Evolutionary conservation across 2,113 vertebrate genomes (phyloP), one percentile per base, ranked within the genome.

Genomic region (Numida meleagris): DNA sequence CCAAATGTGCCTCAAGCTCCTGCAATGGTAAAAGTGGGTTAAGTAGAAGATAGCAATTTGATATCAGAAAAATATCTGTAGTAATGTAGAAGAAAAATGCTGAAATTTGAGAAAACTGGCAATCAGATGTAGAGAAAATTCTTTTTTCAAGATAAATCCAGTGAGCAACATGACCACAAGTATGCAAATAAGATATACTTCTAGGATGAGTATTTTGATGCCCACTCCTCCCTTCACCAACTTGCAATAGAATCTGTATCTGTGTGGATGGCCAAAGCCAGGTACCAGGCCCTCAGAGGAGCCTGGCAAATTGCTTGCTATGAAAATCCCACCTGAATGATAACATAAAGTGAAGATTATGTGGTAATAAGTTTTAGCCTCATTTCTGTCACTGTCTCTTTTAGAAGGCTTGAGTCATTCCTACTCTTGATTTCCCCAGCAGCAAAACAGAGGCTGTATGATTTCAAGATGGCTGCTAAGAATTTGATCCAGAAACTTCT

Each of bases 261-360:
- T 48, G 5, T 8, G 8, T 29, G 31, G 5, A 31, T 36, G 20
- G 11, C 9, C 42, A 66, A 29, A 53, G 51, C 51, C 51, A 53
- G 33, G 45, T 6, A 48, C 6, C 78, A 38, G 17, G 27, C 6
- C 0, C 0, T 18, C 65, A 24, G 25, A 53, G 25, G n/a, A 46
- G 2, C 15, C 36, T 85, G 40, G 19, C 11, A 67, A 48, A 82
- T 29, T 14, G 1, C n/a, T 74, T 91, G 33, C 8, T n/a, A 12
- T 40, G 38, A 68, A 74, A 71, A 71, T 50, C 7, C 4, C 10
- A 18, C 29, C 75, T n/a, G 7, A 40, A 38, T 50, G 18, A 8
- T 45, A 45, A 50, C 14, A 18, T 15, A 9, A 25, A 71, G 4
- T 46, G 18, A 74, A 62, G 17, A 51, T 34, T 34, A 29, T 9